phyloP scores from a whole-genome alignment of 2,888 invertebrate species.

The Epinotia ramella region DNA sequence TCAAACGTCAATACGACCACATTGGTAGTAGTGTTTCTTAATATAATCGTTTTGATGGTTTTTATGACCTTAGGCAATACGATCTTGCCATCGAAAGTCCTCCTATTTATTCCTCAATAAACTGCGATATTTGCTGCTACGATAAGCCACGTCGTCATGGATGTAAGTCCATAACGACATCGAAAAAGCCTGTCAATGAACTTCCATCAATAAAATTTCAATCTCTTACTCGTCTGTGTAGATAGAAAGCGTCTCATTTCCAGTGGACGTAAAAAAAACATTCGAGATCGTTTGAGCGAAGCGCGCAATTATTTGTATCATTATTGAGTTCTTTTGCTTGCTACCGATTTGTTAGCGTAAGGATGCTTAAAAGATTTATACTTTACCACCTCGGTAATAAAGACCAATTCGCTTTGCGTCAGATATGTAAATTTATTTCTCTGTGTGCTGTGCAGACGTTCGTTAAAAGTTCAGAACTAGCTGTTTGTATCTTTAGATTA shows the following conservation, averaged over 20 bases:
- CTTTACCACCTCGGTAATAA: not conserved
- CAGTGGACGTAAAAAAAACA: slow-evolving; percentile 14
- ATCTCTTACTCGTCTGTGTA: slow-evolving; percentile 12
- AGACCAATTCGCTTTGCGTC: not conserved
- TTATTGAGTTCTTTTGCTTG: slow-evolving; percentile 34
- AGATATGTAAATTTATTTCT: slow-evolving; percentile 36
- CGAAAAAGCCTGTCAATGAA: not conserved
- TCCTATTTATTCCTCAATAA: no score
- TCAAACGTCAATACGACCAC: no score
- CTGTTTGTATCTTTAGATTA: slow-evolving; percentile 34
- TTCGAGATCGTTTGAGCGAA: slow-evolving; percentile 12
- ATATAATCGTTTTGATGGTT: no score
- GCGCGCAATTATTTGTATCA: slow-evolving; percentile 40
- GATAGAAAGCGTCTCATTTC: slow-evolving; percentile 10
- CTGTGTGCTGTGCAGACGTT: slow-evolving; percentile 21
- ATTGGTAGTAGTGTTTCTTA: no score
- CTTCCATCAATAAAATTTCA: slow-evolving; percentile 1
- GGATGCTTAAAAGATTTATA: not conserved
- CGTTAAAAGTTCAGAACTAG: slow-evolving; percentile 37
- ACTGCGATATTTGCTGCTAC: not conserved
- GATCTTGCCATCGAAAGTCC: no score
- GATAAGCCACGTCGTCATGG: not conserved
- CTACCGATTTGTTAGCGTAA: slow-evolving; percentile 23
- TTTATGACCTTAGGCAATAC: no score
- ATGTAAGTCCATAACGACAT: no score